These are phyloP conservation scores for Chiloscyllium plagiosum DNA, from an alignment of 2,113 vertebrate genomes.

Conservation along the genomic window DNA sequence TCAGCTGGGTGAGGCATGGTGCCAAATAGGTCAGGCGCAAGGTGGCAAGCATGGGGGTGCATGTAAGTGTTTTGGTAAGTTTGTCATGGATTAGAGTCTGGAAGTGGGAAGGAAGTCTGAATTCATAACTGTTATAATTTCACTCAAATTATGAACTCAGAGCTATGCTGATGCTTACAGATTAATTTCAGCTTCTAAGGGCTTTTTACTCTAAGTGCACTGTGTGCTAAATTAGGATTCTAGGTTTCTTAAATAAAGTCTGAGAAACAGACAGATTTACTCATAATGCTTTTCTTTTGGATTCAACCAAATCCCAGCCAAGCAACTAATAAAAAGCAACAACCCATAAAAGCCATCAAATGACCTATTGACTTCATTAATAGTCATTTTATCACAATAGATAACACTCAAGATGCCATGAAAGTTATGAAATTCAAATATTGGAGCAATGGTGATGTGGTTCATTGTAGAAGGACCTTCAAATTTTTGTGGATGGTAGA, in stretches of 20 bases:
- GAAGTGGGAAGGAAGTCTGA: not conserved
- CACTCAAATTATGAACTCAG: not conserved
- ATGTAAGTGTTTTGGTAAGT: no score
- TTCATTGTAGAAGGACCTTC: not conserved
- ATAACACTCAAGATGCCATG: not conserved
- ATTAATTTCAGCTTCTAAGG: not conserved
- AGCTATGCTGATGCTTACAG: not conserved
- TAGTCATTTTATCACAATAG: not conserved
- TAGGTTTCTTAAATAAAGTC: not conserved
- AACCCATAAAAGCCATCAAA: not conserved
- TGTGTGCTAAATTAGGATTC: not conserved
- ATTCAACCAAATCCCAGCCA: not conserved
- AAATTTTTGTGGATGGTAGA: not conserved
- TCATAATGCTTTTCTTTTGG: not conserved
- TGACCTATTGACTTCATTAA: not conserved
- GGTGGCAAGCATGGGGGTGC: no score
- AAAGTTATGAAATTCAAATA: not conserved
- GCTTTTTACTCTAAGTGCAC: not conserved
- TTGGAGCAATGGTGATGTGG: not conserved
- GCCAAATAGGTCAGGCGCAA: no score
- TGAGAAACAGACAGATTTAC: not conserved
- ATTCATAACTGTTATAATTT: not conserved
- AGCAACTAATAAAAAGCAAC: not conserved
- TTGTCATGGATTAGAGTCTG: no score
- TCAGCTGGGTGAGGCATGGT: no score